Evolutionary conservation across 2,797 vertebrate species (phyloP).

Genomic region (Megaceryle alcyon): DNA sequence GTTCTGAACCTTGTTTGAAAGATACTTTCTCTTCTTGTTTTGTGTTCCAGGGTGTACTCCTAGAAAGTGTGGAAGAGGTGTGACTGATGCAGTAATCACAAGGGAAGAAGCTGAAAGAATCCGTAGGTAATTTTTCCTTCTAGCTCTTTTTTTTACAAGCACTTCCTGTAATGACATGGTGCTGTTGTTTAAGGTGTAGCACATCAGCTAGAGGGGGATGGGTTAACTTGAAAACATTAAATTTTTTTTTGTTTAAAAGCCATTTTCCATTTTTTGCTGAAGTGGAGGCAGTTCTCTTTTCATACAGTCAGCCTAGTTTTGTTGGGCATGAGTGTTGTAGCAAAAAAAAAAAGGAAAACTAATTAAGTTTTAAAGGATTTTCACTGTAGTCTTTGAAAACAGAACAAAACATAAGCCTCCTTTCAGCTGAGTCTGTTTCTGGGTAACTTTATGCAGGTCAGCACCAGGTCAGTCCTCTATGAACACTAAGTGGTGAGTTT

Average conservation of each 20-base stretch:
- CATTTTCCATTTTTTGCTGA: neutral
- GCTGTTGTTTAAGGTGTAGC: neutral
- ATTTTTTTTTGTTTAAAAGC: neutral
- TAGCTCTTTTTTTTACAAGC: neutral
- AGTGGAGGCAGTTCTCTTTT: neutral
- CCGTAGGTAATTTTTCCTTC: slow-evolving; percentile 79
- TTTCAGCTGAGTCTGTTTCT: neutral
- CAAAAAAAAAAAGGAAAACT: neutral
- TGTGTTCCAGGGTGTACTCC: slow-evolving; percentile 89
- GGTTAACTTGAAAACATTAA: neutral
- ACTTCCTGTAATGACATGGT: neutral
- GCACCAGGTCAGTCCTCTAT: neutral
- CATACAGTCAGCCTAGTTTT: neutral
- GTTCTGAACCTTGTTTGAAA: neutral
- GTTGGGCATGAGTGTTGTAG: neutral
- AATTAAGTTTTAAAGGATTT: neutral
- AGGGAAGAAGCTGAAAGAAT: slow-evolving; percentile 86
- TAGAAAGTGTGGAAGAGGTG: slow-evolving; percentile 88
- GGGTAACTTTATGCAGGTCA: neutral
- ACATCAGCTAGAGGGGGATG: neutral
- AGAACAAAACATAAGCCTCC: neutral
- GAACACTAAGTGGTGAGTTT: neutral
- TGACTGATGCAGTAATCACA: slow-evolving; percentile 86
- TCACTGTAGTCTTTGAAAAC: neutral
- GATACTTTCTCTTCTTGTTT: neutral